Base-by-base conservation (phyloP, 2,797 vertebrate genomes). In the Rhabdophis nuchalis region DNA sequence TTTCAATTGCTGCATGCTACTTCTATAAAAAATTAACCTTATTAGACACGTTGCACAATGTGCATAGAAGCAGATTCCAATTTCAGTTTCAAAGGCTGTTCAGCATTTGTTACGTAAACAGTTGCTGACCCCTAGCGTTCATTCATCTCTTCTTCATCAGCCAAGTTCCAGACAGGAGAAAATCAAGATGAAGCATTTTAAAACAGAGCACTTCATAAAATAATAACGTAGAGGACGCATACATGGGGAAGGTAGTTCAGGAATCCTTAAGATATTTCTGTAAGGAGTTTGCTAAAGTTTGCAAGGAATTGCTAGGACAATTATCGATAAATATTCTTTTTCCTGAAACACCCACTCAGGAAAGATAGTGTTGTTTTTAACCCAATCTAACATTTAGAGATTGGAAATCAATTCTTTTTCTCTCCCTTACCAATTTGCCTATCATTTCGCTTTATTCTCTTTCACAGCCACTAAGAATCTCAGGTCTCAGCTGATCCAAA, bases 61-160 rank as follows among this genome's bases (percentile, higher is more conserved):
- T 20, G 41, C 29, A 16, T 4, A 64, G 25, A 88, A 64, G 23
- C 20, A 36, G 41, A 61, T 54, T 77, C 56, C 58, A 4, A 87
- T 23, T 29, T 82, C 9, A 82, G 10, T 56, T 36, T n/a, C 5
- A 14, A 29, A 23, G 86, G 29, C 18, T 54, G 52, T 0, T 92
- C 46, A 0, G 13, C 36, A 41, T 46, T 11, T 86, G 32, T 1
- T 88, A 92, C 68, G 61, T 94, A 90, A 93, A 89, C 53, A 89
- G 68, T 32, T 97, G 93, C 96, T 96, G 96, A 96, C 96, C 95
- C 46, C 96, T 96, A 95, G 95, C 89, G 96, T 93, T n/a, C 4
- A 29, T 54, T 41, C 46, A 3, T 29, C 13, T 41, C 36, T 77
- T 77, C 72, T 41, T 46, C 36, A 41, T 23, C 20, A 46, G 46